Base-by-base conservation (phyloP, 2,113 vertebrate species). In the Tragelaphus scriptus region DNA sequence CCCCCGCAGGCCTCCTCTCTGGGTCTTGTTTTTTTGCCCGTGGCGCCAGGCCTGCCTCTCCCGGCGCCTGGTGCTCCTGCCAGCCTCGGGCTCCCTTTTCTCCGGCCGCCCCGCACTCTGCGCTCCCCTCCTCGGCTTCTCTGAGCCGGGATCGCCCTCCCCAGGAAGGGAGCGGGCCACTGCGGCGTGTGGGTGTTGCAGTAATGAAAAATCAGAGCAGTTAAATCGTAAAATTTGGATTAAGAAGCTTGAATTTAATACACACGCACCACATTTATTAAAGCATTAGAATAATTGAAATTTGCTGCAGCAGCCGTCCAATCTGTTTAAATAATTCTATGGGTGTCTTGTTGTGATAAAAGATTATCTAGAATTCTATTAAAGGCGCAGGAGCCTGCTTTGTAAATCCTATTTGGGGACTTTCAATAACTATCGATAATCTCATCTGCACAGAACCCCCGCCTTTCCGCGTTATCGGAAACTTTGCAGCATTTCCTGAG, bases 271-370 rank as follows among this genome's bases (percentile, higher is more conserved):
- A 99, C 99, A 99, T 99, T 99, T 99, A 99, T 99, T 99, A 99
- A 99, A 99, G 99, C 99, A 99, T 98, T 99, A 99, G 99, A 99
- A 99, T 99, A 99, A 99, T 99, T 99, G 99, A 99, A 99, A 99
- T 99, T 99, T 99, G 99, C 99, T 99, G 99, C 99, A 97, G 99
- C 99, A 99, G 98, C 99, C 98, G 98, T 99, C 99, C 98, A 99
- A 99, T 99, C 99, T 99, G 99, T 99, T 99, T 99, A 99, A 99
- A 99, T 99, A 99, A 99, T 99, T 99, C 99, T 99, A 99, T 99
- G 99, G 99, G 99, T 99, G 99, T 99, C 99, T 99, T 99, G 99
- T 99, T 99, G 99, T 98, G 99, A 99, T 99, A 99, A 99, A 99
- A 99, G 99, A 99, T 99, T 99, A 99, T 99, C 99, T 99, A 98